Evolutionary conservation across 2,797 vertebrate genomes (phyloP), one percentile per base, ranked within the genome.

Genomic region (Mionectes olivaceus): DNA sequence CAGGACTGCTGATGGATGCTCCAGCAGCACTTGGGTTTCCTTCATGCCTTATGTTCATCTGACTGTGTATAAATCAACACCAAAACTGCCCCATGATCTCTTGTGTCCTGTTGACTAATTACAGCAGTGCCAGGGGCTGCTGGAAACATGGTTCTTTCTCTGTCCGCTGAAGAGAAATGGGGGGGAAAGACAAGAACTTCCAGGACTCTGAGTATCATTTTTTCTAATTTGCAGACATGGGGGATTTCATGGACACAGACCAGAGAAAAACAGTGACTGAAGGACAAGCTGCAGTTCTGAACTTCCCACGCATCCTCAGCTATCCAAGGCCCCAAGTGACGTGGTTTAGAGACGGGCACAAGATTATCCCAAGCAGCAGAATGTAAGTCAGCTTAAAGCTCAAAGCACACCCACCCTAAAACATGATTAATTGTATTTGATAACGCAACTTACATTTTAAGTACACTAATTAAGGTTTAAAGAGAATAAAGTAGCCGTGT

Each of bases 301-400:
- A 97, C 97, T 93, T 97, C 30, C 98, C 98, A 13, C 94, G 97
- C 13, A 97, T 99, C 55, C 77, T 96, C 77, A 99, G 99, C 90
- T 98, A 97, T 32, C 99, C 99, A 1, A 97, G 95, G 59, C 99
- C 99, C 2, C 97, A 99, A 53, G 99, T 99, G 97, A 99, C 99
- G 0, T 99, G 99, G 99, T 99, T 98, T 93, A 98, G 99, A 96
- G 99, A 99, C 0, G 99, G 99, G 60, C 99, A 99, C 97, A 99
- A 99, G 98, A 99, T 99, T 56, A 98, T 99, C 86, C 99, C 99
- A 77, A 98, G 98, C 98, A 97, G 89, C 97, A 98, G 99, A 98
- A 98, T 99, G 99, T 99, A 98, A 98, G 99, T 98, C n/a, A 22
- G 9, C 71, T 47, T 28, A 24, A 65, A 79, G 11, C 50, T 81